Base-by-base conservation (phyloP, 2,888 invertebrate genomes). In the Epistrophella euchroma region DNA sequence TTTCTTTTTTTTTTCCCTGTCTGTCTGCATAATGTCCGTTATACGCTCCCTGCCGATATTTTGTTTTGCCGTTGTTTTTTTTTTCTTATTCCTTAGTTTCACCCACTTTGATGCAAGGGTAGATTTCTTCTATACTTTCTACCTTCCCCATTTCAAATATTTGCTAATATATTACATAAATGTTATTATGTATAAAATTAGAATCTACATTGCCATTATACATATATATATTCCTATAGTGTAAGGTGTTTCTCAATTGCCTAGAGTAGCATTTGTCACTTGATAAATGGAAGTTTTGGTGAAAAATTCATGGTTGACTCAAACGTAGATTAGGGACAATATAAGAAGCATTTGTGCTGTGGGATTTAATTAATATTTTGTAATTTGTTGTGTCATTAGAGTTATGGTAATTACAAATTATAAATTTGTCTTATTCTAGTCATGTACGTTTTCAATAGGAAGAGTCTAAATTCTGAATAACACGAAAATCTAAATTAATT, bases 151-250 rank as follows among this genome's bases (percentile, higher is more conserved):
- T 68, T 71, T 87, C 73, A 77, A 85, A 85, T 84, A 90, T 91
- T 91, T 90, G 89, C 90, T 91, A 91, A 91, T 91, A 90, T 90
- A 90, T 91, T 90, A 89, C 90, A 90, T 89, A 90, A 52, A 90
- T 89, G 90, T 91, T 90, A 89, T 88, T 89, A 88, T 89, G 90
- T 89, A 88, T 88, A 88, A 88, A 90, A 91, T 90, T 90, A 90
- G 89, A 82, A 86, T 86, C 82, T 86, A 86, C 77, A 86, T 78
- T 82, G 60, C 28, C 71, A 86, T 82, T 74, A 81, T 73, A 76
- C 62, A 81, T 78, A 86, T 86, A 74, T 74, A 6, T 52, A 15
- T 11, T 3, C 13, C 2, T 45, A 22, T 2, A 11, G 86, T 78
- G 86, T 78, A 86, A 88, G 85, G 88, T 88, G 88, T 86, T 84